These are phyloP conservation scores for Gonatopus flavifemur DNA, from an alignment of 1,140 invertebrate species.

Conservation along the genomic window DNA sequence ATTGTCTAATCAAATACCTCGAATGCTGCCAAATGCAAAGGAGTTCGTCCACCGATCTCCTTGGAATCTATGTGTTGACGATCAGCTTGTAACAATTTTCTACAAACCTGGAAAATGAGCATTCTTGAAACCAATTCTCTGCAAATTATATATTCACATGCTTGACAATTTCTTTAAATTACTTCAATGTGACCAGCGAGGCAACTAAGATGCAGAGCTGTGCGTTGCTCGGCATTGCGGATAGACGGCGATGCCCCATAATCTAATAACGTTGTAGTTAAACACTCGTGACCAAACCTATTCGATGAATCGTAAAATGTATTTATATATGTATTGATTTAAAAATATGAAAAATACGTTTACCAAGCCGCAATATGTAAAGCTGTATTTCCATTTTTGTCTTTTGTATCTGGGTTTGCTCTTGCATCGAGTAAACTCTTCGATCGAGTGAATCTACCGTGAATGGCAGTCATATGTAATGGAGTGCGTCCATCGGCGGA, in stretches of 20 bases:
- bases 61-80: slow-evolving; percentile 39
- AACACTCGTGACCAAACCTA: slow-evolving; percentile 58
- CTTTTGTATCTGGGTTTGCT: slow-evolving; percentile 56
- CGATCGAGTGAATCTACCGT: slow-evolving; percentile 67
- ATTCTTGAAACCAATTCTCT: neutral
- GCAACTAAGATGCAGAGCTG: slow-evolving; percentile 56
- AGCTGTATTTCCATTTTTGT: slow-evolving; percentile 61
- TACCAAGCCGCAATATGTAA: slow-evolving; percentile 62
- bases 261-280: slow-evolving; percentile 57
- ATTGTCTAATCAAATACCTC: too few relatives aligned
- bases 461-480: slow-evolving; percentile 68
- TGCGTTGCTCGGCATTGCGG: slow-evolving; percentile 52
- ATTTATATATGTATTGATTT: slow-evolving; percentile 1
- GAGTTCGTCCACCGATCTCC: slow-evolving; percentile 55
- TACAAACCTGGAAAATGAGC: slow-evolving; percentile 30
- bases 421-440: slow-evolving; percentile 62
- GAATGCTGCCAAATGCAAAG: slow-evolving; percentile 61
- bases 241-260: slow-evolving; percentile 62
- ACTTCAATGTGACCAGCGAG: slow-evolving; percentile 55
- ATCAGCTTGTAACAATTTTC: slow-evolving; percentile 42
- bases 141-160: neutral
- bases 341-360: neutral
- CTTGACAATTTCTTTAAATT: neutral
- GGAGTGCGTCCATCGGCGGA: slow-evolving; percentile 66
- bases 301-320: neutral